Percentiles rank a stretch among this genome's conserved stretches.
These are phyloP conservation scores for Hoplias malabaricus DNA, from an alignment of 2,113 vertebrate species.

Conservation along the genomic window DNA sequence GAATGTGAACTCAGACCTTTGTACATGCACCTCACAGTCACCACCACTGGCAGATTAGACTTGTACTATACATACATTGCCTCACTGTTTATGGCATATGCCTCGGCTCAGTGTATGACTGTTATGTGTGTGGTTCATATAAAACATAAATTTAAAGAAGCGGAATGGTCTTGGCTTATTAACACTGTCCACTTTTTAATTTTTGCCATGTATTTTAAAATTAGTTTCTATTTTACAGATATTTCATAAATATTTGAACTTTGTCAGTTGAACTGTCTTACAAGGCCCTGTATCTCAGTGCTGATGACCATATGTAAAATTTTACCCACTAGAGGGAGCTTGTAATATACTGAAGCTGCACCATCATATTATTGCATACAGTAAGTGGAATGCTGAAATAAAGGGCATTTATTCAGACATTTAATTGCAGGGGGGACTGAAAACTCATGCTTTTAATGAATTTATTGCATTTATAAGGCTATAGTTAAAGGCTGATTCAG, in stretches of 20 bases:
- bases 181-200: too few species aligned
- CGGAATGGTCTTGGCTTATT: too few species aligned
- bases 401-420: background rate
- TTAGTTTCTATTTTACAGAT: too few species aligned
- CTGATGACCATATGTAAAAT: constrained; percentile 7
- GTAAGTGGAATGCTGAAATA: constrained; percentile 7
- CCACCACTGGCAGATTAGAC: background rate
- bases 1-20: constrained; percentile 23
- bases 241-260: background rate
- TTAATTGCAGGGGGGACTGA: constrained; percentile 10
- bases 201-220: too few species aligned
- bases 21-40: background rate
- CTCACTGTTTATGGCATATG: background rate
- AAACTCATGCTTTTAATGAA: background rate
- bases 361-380: background rate
- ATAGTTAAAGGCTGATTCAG: background rate
- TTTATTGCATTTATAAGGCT: background rate
- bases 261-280: background rate
- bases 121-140: too few species aligned
- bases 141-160: too few species aligned
- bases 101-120: background rate
- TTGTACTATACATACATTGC: background rate
- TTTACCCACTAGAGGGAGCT: constrained; percentile 75
- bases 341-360: constrained; percentile 57
- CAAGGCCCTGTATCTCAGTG: background rate